These are phyloP conservation scores for Lepidurus arcticus DNA, from an alignment of 1,140 invertebrate species.

Conservation along the genomic window DNA sequence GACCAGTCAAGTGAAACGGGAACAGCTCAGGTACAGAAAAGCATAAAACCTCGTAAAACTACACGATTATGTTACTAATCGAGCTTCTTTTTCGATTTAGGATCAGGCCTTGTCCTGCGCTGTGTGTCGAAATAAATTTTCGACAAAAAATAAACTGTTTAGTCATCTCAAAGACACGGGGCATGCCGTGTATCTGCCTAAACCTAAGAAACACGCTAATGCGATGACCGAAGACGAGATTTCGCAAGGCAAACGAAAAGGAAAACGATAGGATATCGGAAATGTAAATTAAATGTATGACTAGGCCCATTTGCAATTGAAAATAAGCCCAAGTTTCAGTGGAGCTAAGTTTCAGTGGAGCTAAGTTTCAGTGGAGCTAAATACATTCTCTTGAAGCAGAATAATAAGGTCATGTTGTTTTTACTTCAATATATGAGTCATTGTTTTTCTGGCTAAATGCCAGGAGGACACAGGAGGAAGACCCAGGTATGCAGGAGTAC, in stretches of 20 bases:
- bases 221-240: neutral
- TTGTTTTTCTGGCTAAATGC: neutral
- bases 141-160: neutral
- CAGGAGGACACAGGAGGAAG: neutral
- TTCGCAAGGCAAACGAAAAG: neutral
- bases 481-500: constrained; percentile 9
- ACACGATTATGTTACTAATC: too few relatives aligned
- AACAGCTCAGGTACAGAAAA: neutral
- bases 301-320: neutral
- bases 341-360: too few relatives aligned
- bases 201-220: constrained; percentile 2
- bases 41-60: too few relatives aligned
- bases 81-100: neutral
- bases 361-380: too few relatives aligned
- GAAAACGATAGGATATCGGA: neutral
- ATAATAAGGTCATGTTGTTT: too few relatives aligned
- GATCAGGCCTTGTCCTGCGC: neutral
- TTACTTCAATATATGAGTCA: neutral
- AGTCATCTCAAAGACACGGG: neutral
- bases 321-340: too few relatives aligned
- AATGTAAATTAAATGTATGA: neutral
- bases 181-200: neutral
- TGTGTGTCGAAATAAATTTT: neutral
- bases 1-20: neutral
- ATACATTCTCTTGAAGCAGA: too few relatives aligned